Conservation (phyloP, 2,113 vertebrate species). For the Opisthocomus hoazin region DNA sequence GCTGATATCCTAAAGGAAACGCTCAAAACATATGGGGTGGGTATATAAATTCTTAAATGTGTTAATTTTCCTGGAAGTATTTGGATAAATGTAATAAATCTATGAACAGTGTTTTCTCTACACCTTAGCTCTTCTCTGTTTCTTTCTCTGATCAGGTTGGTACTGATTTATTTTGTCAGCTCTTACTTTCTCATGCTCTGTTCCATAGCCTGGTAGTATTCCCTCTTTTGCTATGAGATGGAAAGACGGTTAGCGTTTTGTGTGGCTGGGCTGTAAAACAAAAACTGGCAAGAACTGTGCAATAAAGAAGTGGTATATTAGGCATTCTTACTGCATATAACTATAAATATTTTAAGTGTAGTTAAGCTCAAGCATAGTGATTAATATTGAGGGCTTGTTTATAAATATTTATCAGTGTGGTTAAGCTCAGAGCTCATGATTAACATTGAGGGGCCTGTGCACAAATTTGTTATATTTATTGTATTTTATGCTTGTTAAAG, state of each 20-base stretch:
- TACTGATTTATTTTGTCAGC: neutral
- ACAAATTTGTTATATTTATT: neutral
- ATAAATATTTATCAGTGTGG: neutral
- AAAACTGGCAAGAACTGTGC: neutral
- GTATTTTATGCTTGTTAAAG: neutral
- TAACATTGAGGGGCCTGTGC: neutral
- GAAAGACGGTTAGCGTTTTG: neutral
- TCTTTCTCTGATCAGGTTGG: neutral
- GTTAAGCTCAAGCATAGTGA: neutral
- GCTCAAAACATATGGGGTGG: neutral
- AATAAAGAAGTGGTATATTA: neutral
- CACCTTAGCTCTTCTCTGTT: neutral
- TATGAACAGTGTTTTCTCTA: neutral
- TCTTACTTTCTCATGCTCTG: neutral
- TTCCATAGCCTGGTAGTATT: neutral
- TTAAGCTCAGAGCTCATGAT: neutral
- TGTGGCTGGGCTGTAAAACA: neutral
- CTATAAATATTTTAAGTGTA: neutral
- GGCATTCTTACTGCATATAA: neutral
- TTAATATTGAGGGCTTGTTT: neutral
- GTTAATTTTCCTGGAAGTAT: neutral
- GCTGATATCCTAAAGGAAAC: neutral
- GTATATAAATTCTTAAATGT: neutral
- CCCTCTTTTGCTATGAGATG: neutral
- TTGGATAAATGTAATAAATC: neutral